Conservation (phyloP, 2,113 vertebrate genomes). For the Oryzias woworae region DNA sequence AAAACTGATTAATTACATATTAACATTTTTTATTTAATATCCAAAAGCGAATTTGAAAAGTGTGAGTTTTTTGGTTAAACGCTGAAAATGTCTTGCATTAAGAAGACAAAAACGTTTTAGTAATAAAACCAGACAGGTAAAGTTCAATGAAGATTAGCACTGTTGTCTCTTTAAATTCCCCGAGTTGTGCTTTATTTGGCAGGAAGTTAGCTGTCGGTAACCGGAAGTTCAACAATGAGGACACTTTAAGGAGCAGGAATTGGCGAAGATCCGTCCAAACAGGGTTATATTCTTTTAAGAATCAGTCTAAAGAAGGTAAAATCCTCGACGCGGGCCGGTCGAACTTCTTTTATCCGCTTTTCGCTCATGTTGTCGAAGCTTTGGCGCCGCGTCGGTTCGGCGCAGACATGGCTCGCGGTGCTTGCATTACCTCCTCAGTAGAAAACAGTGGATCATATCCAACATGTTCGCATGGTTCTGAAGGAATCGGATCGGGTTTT, state of each 20-base stretch:
- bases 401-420: constrained; percentile 39
- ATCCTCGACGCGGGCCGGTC: no score
- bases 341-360: no score
- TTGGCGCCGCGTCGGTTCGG: background rate
- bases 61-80: no score
- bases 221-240: constrained; percentile 53
- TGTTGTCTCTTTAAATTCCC: constrained; percentile 53
- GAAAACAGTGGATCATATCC: background rate
- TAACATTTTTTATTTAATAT: no score
- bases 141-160: no score
- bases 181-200: constrained; percentile 48
- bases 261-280: constrained; percentile 29
- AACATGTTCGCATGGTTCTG: background rate
- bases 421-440: constrained; percentile 21
- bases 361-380: no score
- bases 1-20: rapidly evolving
- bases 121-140: no score
- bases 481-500: no score
- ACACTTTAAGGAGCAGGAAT: constrained; percentile 50
- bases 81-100: no score
- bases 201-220: constrained; percentile 62
- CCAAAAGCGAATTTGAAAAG: no score
- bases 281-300: background rate
- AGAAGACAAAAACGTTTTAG: no score
- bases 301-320: constrained; percentile 40